These are phyloP conservation scores for Mesaphorura yosii DNA, from an alignment of 1,140 invertebrate genomes.

Conservation along the genomic window DNA sequence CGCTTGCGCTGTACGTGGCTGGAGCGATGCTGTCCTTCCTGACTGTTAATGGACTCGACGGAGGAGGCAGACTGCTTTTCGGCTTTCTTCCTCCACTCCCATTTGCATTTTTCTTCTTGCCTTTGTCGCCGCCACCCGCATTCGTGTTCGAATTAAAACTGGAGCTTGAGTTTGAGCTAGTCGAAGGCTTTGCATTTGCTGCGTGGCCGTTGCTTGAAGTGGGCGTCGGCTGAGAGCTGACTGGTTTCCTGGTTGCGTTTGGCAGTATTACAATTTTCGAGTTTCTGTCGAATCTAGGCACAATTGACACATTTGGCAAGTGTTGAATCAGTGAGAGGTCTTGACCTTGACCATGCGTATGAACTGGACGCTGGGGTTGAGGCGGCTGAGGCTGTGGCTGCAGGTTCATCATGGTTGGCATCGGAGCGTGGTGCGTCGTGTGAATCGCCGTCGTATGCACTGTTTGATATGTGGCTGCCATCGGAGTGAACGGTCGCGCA, in stretches of 20 bases:
- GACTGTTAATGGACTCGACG: slow-evolving; percentile 30
- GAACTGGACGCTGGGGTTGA: background rate
- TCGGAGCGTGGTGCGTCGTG: too few species aligned
- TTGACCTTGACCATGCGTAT: background rate
- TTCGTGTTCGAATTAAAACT: slow-evolving; percentile 5
- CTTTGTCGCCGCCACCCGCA: slow-evolving; percentile 8
- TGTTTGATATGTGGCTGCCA: background rate
- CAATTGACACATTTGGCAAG: slow-evolving; percentile 30
- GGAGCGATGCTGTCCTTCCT: slow-evolving; percentile 29
- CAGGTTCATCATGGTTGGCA: background rate
- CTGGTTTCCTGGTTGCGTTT: too few species aligned
- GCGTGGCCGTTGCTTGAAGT: background rate
- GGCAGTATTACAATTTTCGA: slow-evolving; percentile 19
- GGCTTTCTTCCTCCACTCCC: slow-evolving; percentile 13
- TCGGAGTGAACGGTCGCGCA: background rate
- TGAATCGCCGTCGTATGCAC: background rate
- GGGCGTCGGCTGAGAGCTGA: slow-evolving; percentile 2
- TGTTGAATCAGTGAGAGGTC: slow-evolving; percentile 21
- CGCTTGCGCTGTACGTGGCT: slow-evolving; percentile 16
- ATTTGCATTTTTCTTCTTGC: slow-evolving; percentile 17
- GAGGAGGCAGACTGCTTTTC: slow-evolving; percentile 14
- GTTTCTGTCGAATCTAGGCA: slow-evolving; percentile 28
- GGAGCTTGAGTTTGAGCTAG: background rate
- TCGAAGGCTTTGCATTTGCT: background rate
- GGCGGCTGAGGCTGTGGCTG: background rate